Conservation (phyloP, 2,888 invertebrate genomes). For the Oeneis ivallda region DNA sequence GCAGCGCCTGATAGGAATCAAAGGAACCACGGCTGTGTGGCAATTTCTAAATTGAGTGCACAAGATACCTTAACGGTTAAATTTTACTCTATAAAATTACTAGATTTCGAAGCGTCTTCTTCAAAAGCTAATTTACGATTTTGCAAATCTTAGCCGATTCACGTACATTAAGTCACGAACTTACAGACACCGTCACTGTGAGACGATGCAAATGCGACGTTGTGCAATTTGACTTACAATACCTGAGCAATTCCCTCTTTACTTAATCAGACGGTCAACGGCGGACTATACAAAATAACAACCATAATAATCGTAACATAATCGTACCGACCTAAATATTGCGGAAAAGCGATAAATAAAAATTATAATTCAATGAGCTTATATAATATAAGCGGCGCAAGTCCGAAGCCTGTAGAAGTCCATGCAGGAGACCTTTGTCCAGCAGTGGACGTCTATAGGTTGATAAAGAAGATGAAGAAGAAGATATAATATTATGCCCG, state of each 20-base stretch:
- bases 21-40: neutral
- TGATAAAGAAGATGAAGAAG: too few species aligned
- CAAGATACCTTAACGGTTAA: too few species aligned
- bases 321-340: neutral
- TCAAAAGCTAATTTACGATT: constrained; percentile 26
- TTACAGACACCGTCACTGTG: constrained; percentile 27
- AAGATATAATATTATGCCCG: too few species aligned
- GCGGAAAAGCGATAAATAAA: too few species aligned
- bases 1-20: too few species aligned
- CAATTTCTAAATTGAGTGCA: neutral
- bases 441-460: too few species aligned
- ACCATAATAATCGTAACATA: neutral
- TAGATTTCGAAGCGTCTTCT: constrained; percentile 15
- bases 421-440: too few species aligned
- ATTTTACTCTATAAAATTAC: neutral
- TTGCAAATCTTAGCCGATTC: constrained; percentile 26
- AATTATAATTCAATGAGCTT: too few species aligned
- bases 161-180: constrained; percentile 34
- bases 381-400: too few species aligned
- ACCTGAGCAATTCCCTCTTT: neutral
- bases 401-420: too few species aligned
- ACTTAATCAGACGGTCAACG: neutral
- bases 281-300: neutral
- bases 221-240: constrained; percentile 25
- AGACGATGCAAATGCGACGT: constrained; percentile 17